phyloP scores from a whole-genome alignment of 1,140 invertebrate species.

The Brachionus koreanus region DNA sequence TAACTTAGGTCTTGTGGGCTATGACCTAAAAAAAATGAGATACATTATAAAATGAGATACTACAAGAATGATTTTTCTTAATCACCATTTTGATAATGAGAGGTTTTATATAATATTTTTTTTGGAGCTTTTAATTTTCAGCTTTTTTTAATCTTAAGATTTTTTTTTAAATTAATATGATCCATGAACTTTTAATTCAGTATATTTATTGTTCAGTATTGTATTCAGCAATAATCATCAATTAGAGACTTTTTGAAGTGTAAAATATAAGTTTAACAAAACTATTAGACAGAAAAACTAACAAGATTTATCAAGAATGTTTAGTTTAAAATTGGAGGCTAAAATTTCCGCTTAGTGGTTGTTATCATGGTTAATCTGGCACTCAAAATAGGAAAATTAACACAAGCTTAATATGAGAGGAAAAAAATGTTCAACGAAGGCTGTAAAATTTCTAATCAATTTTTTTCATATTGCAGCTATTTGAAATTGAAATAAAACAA shows the following conservation, averaged over 20 bases:
- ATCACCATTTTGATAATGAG: not conserved
- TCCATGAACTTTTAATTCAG: not conserved
- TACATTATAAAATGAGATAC: too few species aligned
- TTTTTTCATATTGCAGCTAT: not conserved
- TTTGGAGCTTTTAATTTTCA: not conserved
- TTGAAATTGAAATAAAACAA: not conserved
- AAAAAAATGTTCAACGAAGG: not conserved
- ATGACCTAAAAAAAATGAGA: not conserved
- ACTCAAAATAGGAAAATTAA: not conserved
- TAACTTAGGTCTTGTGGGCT: not conserved
- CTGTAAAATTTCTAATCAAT: not conserved
- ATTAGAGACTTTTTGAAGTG: not conserved
- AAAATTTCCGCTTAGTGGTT: not conserved
- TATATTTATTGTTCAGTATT: not conserved
- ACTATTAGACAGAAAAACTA: not conserved
- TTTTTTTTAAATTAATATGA: not conserved
- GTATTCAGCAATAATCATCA: not conserved
- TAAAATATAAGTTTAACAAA: not conserved
- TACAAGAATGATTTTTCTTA: not conserved
- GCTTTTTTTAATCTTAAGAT: not conserved
- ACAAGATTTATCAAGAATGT: not conserved
- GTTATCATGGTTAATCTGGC: not conserved
- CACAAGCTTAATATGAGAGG: not conserved
- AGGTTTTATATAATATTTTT: not conserved
- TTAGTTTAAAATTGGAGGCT: not conserved